These are phyloP conservation scores for Pantherophis vulpinus DNA, from an alignment of 2,797 vertebrate species.

Conservation along the genomic window DNA sequence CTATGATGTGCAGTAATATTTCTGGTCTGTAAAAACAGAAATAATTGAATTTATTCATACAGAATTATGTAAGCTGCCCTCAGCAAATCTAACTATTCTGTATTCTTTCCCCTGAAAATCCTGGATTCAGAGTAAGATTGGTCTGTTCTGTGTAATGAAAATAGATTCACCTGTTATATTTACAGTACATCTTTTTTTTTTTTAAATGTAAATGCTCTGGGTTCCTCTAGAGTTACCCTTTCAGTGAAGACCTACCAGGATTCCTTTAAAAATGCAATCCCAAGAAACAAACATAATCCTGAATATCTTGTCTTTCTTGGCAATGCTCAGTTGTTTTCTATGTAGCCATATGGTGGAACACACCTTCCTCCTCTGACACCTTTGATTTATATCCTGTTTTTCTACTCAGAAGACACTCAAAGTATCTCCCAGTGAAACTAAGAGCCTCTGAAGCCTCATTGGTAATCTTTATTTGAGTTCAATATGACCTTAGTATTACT, in stretches of 20 bases:
- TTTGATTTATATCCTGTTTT: neutral
- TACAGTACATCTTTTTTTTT: neutral
- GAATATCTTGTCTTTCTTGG: no score
- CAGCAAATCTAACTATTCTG: neutral
- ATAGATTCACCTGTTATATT: neutral
- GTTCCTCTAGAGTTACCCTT: neutral
- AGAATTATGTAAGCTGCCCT: neutral
- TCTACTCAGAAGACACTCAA: neutral
- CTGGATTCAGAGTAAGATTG: neutral
- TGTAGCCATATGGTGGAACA: neutral
- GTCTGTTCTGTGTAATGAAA: neutral
- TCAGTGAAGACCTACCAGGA: neutral
- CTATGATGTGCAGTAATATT: neutral
- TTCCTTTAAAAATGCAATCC: neutral
- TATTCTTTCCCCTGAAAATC: neutral
- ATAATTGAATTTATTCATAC: neutral
- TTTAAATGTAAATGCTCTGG: neutral
- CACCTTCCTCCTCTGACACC: neutral
- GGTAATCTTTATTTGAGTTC: neutral
- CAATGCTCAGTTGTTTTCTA: neutral
- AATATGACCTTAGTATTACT: neutral
- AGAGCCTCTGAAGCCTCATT: neutral
- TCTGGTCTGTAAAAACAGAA: neutral
- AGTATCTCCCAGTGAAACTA: neutral
- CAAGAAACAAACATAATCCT: no score